These are phyloP conservation scores for Pogonocherus hispidulus DNA, from an alignment of 2,888 invertebrate species.

Conservation along the genomic window DNA sequence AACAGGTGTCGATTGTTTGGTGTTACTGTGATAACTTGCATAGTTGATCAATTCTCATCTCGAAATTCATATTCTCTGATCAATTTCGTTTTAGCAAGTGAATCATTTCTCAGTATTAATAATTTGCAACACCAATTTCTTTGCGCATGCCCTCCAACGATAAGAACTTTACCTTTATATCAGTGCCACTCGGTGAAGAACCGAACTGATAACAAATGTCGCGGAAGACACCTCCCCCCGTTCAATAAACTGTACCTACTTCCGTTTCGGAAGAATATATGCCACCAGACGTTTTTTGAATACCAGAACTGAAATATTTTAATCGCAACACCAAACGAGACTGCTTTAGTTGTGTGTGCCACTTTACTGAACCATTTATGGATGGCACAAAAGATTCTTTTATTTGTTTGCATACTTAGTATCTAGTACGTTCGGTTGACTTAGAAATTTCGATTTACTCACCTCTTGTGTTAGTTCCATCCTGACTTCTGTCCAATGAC, in stretches of 20 bases:
- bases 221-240: not conserved
- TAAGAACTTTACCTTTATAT: too few species aligned
- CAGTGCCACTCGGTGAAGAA: not conserved
- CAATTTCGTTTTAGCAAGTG: too few species aligned
- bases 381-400: slow-evolving; percentile 6
- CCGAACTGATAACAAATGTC: not conserved
- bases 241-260: not conserved
- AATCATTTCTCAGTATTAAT: too few species aligned
- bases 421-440: slow-evolving; percentile 11
- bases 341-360: slow-evolving; percentile 6
- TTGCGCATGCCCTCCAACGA: too few species aligned
- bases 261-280: not conserved
- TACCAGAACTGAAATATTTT: not conserved
- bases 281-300: not conserved
- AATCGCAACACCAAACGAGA: not conserved
- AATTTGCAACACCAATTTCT: too few species aligned
- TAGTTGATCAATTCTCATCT: too few species aligned
- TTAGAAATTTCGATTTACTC: slow-evolving; percentile 35
- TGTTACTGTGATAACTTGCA: too few species aligned
- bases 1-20: too few species aligned
- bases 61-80: too few species aligned
- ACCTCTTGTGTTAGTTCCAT: slow-evolving; percentile 54
- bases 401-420: slow-evolving; percentile 20
- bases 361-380: slow-evolving; percentile 16
- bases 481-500: slow-evolving; percentile 50